A percentile compares a stretch with the other conserved stretches of the same genome.
Conservation (phyloP, 37 sponge, comb jelly and placozoan genomes). For the Bolinopsis microptera region DNA sequence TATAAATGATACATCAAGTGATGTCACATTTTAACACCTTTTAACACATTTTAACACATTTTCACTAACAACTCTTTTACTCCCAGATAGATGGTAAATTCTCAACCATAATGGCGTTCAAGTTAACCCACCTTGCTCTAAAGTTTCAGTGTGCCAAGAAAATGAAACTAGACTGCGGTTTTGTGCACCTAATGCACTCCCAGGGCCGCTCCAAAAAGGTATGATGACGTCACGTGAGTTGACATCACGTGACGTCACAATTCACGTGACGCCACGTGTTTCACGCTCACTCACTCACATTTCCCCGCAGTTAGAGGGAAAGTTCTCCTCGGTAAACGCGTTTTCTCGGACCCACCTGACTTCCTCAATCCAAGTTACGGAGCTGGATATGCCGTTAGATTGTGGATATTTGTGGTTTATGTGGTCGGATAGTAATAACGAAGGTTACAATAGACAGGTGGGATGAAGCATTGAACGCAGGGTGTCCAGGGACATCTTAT, state of each 20-base stretch:
- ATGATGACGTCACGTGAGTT: background rate
- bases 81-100: slow-evolving; percentile 43
- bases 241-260: background rate
- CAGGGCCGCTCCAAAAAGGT: slow-evolving; percentile 21
- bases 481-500: too few species aligned
- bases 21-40: too few species aligned
- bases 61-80: too few species aligned
- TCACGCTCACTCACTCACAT: too few species aligned
- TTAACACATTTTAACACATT: too few species aligned
- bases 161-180: slow-evolving; percentile 5
- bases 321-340: background rate
- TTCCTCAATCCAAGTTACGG: background rate
- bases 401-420: background rate
- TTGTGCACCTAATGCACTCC: slow-evolving; percentile 48
- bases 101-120: slow-evolving; percentile 34
- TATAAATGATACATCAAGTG: too few species aligned
- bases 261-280: background rate
- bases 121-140: slow-evolving; percentile 1
- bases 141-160: background rate
- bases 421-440: background rate
- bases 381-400: background rate
- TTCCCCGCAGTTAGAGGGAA: background rate
- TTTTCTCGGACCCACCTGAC: background rate
- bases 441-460: background rate
- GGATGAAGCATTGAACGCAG: too few species aligned